phyloP scores from a whole-genome alignment of 1,140 invertebrate species.

The Pogonus chalceus region DNA sequence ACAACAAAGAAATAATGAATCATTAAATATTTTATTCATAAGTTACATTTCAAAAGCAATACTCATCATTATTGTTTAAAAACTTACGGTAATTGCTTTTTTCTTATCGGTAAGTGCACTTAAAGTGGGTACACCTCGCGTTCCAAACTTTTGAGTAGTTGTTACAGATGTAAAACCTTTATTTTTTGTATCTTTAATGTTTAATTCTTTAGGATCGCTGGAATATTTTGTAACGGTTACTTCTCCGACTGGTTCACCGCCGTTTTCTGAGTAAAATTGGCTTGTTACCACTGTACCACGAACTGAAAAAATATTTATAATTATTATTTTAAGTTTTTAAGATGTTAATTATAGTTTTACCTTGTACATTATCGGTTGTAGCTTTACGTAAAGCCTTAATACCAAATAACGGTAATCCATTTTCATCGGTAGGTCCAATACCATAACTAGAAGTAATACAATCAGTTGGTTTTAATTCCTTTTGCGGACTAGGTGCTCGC shows the following conservation, averaged over 20 bases:
- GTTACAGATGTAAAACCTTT: conserved; percentile 27
- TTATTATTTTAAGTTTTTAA: neutral
- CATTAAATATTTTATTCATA: too few species aligned
- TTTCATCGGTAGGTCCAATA: conserved; percentile 66
- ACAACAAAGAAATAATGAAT: too few species aligned
- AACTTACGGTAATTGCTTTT: conserved; percentile 32
- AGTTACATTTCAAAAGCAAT: too few species aligned
- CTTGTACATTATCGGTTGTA: conserved; percentile 43
- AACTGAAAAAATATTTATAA: conserved; percentile 33
- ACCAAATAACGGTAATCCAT: conserved; percentile 65
- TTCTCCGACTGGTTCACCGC: conserved; percentile 50
- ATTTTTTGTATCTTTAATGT: conserved; percentile 20
- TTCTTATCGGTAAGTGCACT: conserved; percentile 23
- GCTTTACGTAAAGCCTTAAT: conserved; percentile 59
- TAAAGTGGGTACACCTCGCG: conserved; percentile 29
- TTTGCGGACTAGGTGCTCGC: conserved; percentile 17
- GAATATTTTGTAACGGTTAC: conserved; percentile 56
- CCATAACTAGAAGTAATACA: conserved; percentile 71
- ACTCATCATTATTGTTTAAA: too few species aligned
- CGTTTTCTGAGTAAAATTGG: conserved; percentile 55
- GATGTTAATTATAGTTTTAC: conserved; percentile 23
- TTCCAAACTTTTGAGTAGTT: conserved; percentile 38
- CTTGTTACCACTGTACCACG: conserved; percentile 53
- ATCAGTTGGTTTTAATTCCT: conserved; percentile 38
- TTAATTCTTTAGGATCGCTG: conserved; percentile 47